A percentile compares a stretch with the other conserved stretches of the same genome.
These are phyloP conservation scores for Teinopalpus imperialis DNA, from an alignment of 2,888 invertebrate genomes.

Conservation along the genomic window DNA sequence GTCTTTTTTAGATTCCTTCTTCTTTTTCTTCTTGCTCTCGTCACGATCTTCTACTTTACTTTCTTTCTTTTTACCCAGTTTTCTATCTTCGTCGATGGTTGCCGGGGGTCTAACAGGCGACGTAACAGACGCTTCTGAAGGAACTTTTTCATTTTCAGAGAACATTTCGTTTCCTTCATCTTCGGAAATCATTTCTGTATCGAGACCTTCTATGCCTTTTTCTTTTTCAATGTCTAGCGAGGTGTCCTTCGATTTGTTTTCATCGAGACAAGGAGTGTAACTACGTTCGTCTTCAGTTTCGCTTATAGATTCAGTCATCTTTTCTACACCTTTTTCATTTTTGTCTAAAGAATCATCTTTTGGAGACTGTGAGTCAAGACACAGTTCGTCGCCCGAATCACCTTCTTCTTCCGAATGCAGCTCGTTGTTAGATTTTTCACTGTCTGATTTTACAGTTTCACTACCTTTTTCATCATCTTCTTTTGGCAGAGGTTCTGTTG, in stretches of 20 bases:
- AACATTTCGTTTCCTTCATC: conserved; percentile 86
- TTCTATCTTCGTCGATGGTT: conserved; percentile 73
- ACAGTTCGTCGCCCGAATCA: conserved; percentile 29
- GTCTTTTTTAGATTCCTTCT: conserved; percentile 76
- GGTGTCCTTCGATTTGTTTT: conserved; percentile 76
- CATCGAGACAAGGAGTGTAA: conserved; percentile 88
- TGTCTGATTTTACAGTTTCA: conserved; percentile 23
- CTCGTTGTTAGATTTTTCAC: conserved; percentile 24
- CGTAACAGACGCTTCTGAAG: conserved; percentile 56
- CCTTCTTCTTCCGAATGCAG: conserved; percentile 21
- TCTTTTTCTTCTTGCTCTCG: conserved; percentile 73
- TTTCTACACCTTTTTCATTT: conserved; percentile 34
- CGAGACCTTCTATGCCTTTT: conserved; percentile 82
- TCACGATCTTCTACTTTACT: conserved; percentile 39
- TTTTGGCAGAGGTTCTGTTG: conserved; percentile 6
- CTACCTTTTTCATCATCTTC: conserved; percentile 17
- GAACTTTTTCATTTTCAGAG: conserved; percentile 78
- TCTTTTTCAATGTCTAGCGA: conserved; percentile 60
- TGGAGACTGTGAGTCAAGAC: conserved; percentile 30
- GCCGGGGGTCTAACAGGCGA: conserved; percentile 47
- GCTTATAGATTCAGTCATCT: conserved; percentile 84
- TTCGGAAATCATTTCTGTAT: conserved; percentile 89
- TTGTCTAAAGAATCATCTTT: conserved; percentile 52
- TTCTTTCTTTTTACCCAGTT: conserved; percentile 67
- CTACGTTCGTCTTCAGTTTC: conserved; percentile 85